A percentile compares a stretch with the other conserved stretches of the same genome.
phyloP scores from a whole-genome alignment of 2,888 invertebrate species.

The Ptychoptera albimana region DNA sequence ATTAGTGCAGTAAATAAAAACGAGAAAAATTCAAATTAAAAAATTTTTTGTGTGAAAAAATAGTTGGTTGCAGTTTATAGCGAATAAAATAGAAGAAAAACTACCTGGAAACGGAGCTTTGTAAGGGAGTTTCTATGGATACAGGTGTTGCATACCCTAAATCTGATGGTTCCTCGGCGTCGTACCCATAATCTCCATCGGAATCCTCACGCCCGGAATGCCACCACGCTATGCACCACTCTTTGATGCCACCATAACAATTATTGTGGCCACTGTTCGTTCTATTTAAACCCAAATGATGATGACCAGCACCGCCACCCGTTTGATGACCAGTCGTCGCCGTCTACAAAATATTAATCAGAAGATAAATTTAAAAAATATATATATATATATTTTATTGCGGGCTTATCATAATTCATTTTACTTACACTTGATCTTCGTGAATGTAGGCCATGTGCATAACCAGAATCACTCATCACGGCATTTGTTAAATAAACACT shows the following conservation, averaged over 20 bases:
- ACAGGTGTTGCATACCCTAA: constrained; percentile 64
- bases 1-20: neutral
- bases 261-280: constrained; percentile 26
- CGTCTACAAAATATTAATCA: neutral
- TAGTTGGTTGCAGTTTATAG: too few species aligned
- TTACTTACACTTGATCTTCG: constrained; percentile 31
- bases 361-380: too few species aligned
- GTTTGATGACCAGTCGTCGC: neutral
- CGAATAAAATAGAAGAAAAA: constrained; percentile 5
- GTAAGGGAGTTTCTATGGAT: constrained; percentile 74
- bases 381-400: too few species aligned
- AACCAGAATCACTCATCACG: constrained; percentile 23
- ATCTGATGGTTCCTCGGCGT: constrained; percentile 62
- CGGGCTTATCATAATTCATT: too few species aligned
- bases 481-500: constrained; percentile 43
- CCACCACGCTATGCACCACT: constrained; percentile 85
- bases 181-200: constrained; percentile 47
- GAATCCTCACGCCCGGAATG: constrained; percentile 73
- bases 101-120: constrained; percentile 68
- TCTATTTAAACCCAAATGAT: constrained; percentile 16
- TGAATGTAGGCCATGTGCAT: constrained; percentile 26
- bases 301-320: too few species aligned
- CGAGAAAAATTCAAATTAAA: constrained; percentile 8
- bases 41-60: neutral
- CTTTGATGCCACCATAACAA: constrained; percentile 36